phyloP scores from a whole-genome alignment of 1,140 invertebrate species.

The Steinernema feltiae region DNA sequence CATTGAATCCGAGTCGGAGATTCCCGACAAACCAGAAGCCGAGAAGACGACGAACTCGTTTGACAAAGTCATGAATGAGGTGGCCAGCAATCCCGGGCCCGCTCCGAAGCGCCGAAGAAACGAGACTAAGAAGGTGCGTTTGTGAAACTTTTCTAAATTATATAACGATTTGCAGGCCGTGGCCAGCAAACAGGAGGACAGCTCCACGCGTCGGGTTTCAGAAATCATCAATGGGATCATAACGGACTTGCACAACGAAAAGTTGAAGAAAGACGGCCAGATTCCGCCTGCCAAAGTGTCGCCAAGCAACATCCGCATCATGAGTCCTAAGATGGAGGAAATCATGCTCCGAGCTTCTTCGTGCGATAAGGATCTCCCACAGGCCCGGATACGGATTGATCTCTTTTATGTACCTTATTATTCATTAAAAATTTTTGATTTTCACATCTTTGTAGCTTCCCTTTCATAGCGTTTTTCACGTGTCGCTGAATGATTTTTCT shows the following conservation, averaged over 20 bases:
- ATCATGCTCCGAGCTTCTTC: not conserved
- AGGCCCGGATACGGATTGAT: not conserved
- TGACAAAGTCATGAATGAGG: slow-evolving; percentile 1
- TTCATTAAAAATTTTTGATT: not conserved
- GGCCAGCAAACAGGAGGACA: not conserved
- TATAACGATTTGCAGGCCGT: not conserved
- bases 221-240: not conserved
- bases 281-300: not conserved
- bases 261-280: not conserved
- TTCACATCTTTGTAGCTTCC: not conserved
- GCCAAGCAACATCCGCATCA: not conserved
- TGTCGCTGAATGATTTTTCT: no score
- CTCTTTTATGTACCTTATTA: not conserved
- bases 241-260: not conserved
- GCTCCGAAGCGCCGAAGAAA: not conserved
- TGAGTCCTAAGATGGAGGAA: not conserved
- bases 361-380: not conserved
- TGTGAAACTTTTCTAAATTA: no score
- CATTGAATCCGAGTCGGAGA: not conserved
- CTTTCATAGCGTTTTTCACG: not conserved
- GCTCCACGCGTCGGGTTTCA: not conserved
- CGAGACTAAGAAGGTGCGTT: not conserved
- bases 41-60: not conserved
- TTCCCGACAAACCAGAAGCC: not conserved
- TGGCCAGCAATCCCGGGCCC: not conserved